These are phyloP conservation scores for Thripadectes ignobilis DNA, from an alignment of 2,797 vertebrate species.

Conservation along the genomic window DNA sequence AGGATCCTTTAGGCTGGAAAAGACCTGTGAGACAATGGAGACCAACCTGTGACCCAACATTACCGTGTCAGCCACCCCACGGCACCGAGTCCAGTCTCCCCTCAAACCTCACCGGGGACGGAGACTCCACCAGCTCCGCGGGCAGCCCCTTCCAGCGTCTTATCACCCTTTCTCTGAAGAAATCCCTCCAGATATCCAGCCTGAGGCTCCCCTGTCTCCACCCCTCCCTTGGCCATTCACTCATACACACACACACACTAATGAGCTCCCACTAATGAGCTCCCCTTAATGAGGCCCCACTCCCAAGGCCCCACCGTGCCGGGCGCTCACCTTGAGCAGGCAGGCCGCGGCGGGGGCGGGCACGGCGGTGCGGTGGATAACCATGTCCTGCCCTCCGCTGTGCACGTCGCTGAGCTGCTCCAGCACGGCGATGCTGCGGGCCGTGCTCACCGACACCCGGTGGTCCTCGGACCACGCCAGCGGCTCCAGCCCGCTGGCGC, in stretches of 20 bases:
- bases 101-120: accelerated
- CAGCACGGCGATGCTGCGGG: slow-evolving; percentile 84
- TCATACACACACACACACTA: accelerated
- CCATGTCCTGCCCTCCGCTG: slow-evolving; percentile 83
- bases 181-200: neutral
- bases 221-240: accelerated
- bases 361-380: slow-evolving; percentile 88
- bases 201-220: neutral
- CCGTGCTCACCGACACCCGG: slow-evolving; percentile 87
- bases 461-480: slow-evolving; percentile 93
- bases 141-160: neutral
- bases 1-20: neutral
- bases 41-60: neutral
- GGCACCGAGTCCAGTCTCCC: neutral
- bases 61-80: neutral
- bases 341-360: slow-evolving; percentile 76
- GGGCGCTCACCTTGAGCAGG: slow-evolving; percentile 69
- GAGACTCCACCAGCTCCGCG: neutral
- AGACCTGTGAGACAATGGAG: neutral
- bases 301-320: neutral
- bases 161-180: accelerated
- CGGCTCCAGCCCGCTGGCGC: slow-evolving; percentile 87
- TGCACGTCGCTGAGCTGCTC: slow-evolving; percentile 89
- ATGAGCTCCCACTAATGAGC: neutral
- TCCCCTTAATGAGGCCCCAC: accelerated